These are phyloP conservation scores for Hesperophylax magnus DNA, from an alignment of 1,140 invertebrate genomes.

Conservation along the genomic window DNA sequence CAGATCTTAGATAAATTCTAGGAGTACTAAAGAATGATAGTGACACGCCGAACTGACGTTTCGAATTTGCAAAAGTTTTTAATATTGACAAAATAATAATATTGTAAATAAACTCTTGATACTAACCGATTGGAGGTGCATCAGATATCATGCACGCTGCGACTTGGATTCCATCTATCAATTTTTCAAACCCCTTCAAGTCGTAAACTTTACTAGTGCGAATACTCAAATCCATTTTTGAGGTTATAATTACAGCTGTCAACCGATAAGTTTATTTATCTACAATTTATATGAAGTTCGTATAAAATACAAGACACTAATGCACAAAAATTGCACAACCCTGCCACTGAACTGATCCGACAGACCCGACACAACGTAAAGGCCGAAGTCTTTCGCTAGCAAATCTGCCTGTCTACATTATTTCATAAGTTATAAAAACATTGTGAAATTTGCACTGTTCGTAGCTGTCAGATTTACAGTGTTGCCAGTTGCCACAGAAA, in stretches of 20 bases:
- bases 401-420: neutral
- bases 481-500: no score
- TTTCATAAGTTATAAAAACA: slow-evolving; percentile 39
- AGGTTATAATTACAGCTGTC: slow-evolving; percentile 28
- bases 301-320: neutral
- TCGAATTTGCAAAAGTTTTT: no score
- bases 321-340: neutral
- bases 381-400: neutral
- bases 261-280: neutral
- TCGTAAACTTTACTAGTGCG: slow-evolving; percentile 72
- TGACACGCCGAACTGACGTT: no score
- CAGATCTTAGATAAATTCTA: no score
- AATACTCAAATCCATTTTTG: slow-evolving; percentile 62
- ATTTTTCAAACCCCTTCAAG: slow-evolving; percentile 69
- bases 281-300: neutral
- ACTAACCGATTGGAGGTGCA: slow-evolving; percentile 67
- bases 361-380: neutral
- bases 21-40: no score
- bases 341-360: neutral
- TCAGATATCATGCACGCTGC: slow-evolving; percentile 74
- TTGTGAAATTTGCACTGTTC: slow-evolving; percentile 39
- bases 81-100: no score
- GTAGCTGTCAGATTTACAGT: neutral
- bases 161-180: slow-evolving; percentile 73
- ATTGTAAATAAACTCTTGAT: neutral